A percentile compares a stretch with the other conserved stretches of the same genome.
Evolutionary conservation across 2,888 invertebrate genomes (phyloP).

Genomic region (Drosophila antonietae): DNA sequence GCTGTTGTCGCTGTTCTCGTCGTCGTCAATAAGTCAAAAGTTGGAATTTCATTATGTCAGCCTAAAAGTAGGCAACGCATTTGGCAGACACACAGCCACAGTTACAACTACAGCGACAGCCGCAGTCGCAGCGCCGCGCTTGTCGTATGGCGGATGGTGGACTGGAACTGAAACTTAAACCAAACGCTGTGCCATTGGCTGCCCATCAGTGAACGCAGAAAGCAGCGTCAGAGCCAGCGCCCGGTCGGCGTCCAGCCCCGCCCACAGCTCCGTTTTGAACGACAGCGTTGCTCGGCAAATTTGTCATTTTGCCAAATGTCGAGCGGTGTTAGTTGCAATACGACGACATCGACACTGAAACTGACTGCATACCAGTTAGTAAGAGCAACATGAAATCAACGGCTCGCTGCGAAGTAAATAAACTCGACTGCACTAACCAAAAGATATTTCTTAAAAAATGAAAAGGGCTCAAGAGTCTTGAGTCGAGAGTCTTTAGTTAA

Average conservation of each 20-base stretch:
- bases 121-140: constrained; percentile 18
- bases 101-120: constrained; percentile 32
- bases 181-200: constrained; percentile 64
- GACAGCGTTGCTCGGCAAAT: constrained; percentile 70
- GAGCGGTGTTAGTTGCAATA: constrained; percentile 57
- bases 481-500: no score
- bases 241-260: constrained; percentile 20
- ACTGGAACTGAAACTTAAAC: constrained; percentile 67
- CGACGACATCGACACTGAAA: constrained; percentile 33
- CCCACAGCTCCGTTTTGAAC: constrained; percentile 48
- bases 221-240: constrained; percentile 18
- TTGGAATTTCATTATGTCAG: constrained; percentile 82
- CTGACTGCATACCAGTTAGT: constrained; percentile 12
- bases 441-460: neutral
- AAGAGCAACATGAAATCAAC: constrained; percentile 26
- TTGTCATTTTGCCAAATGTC: constrained; percentile 82
- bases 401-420: constrained; percentile 61
- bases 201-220: constrained; percentile 5
- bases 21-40: constrained; percentile 82
- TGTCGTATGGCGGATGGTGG: constrained; percentile 9
- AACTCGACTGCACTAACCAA: constrained; percentile 41
- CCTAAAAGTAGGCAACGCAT: constrained; percentile 79
- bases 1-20: constrained; percentile 25
- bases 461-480: no score
- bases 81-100: constrained; percentile 69